These are phyloP conservation scores for Candoia aspera DNA, from an alignment of 2,113 vertebrate genomes.

Conservation along the genomic window DNA sequence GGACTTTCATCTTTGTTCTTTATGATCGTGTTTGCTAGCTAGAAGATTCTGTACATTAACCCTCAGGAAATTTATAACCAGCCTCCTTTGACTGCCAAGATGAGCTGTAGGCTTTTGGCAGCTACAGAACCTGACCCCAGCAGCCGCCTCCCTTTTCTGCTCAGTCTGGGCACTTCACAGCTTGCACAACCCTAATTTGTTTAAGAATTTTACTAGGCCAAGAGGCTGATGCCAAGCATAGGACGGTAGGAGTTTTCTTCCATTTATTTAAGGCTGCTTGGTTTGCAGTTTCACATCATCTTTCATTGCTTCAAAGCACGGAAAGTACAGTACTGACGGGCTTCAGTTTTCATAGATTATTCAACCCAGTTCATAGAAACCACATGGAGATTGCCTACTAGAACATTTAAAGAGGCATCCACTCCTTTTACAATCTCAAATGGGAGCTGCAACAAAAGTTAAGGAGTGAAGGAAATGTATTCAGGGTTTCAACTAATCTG, in stretches of 20 bases:
- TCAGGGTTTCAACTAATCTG: neutral
- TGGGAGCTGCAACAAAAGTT: neutral
- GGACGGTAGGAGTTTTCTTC: conserved; percentile 48
- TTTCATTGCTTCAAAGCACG: conserved; percentile 30
- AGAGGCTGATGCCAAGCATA: conserved; percentile 27
- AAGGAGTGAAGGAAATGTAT: neutral
- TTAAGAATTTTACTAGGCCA: conserved; percentile 31
- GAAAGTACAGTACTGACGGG: conserved; percentile 58
- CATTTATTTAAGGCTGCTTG: conserved; percentile 48
- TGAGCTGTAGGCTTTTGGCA: conserved; percentile 35
- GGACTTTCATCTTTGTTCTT: conserved; percentile 20
- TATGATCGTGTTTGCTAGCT: neutral
- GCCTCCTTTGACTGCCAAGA: conserved; percentile 12
- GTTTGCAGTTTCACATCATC: conserved; percentile 57
- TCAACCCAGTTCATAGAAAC: conserved; percentile 38
- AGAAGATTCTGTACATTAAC: conserved; percentile 27
- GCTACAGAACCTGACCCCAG: conserved; percentile 3
- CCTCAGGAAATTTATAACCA: neutral
- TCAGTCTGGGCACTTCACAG: conserved; percentile 37
- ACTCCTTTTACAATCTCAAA: neutral
- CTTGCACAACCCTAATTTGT: conserved; percentile 43
- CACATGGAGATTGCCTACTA: conserved; percentile 40
- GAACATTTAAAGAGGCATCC: neutral
- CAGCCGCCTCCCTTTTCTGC: neutral
- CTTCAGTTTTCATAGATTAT: conserved; percentile 63